A percentile compares a stretch with the other conserved stretches of the same genome.
These are phyloP conservation scores for Alligator sinensis DNA, from an alignment of 2,113 vertebrate genomes.

Conservation along the genomic window DNA sequence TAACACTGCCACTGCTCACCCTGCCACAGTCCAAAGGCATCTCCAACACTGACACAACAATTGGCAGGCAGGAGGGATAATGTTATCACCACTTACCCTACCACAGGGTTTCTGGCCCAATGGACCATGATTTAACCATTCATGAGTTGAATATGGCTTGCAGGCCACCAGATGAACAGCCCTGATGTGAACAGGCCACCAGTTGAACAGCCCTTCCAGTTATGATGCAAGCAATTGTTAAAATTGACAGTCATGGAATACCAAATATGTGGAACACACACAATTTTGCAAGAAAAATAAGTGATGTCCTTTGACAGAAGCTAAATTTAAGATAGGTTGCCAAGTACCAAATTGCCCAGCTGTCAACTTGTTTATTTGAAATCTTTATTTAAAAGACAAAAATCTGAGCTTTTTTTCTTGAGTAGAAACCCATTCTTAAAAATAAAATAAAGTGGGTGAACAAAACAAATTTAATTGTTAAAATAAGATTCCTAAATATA, in stretches of 20 bases:
- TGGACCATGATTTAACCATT: no score
- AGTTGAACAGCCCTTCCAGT: no score
- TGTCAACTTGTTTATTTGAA: not conserved
- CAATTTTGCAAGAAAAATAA: not conserved
- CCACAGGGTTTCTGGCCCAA: no score
- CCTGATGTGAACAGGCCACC: no score
- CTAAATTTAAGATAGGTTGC: not conserved
- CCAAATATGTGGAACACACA: rapidly evolving
- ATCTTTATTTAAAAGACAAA: not conserved
- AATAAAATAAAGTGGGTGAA: not conserved
- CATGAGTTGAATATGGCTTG: no score
- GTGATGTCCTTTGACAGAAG: not conserved
- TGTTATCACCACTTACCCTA: no score
- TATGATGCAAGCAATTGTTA: not conserved
- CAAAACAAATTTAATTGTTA: not conserved
- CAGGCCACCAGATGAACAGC: no score
- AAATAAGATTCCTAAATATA: not conserved
- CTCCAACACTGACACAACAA: no score
- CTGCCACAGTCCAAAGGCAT: no score
- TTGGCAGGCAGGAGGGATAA: no score
- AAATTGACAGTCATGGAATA: not conserved
- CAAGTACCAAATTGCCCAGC: not conserved
- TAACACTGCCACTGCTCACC: no score
- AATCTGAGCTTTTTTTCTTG: not conserved
- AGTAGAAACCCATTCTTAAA: not conserved